phyloP scores from a whole-genome alignment of 2,113 vertebrate species.

The Xyliphius kryptos region DNA sequence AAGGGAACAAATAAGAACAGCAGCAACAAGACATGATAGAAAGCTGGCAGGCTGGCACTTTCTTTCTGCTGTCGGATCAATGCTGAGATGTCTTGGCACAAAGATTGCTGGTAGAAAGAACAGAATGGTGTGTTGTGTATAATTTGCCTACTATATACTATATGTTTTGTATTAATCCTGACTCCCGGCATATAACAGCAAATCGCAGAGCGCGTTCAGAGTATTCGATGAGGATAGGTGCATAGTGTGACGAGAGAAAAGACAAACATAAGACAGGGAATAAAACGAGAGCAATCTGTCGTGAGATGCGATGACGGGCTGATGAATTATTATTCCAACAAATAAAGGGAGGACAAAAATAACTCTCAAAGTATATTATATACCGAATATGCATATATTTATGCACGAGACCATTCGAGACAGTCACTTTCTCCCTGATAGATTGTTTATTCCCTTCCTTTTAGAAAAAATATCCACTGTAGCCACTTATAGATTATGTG shows the following conservation, averaged over 20 bases:
- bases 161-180: conserved; percentile 25
- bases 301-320: conserved; percentile 16
- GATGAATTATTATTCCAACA: conserved; percentile 21
- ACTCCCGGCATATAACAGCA: conserved; percentile 33
- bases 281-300: conserved; percentile 13
- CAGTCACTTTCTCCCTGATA: background rate
- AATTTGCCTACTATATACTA: conserved; percentile 29
- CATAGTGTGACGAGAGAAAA: background rate
- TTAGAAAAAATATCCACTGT: conserved; percentile 12
- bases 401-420: conserved; percentile 3
- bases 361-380: too few relatives aligned
- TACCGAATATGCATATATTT: too few relatives aligned
- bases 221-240: conserved; percentile 10
- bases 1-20: conserved; percentile 44
- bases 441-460: background rate
- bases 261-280: too few relatives aligned
- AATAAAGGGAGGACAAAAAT: conserved; percentile 19
- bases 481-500: background rate
- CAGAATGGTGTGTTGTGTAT: conserved; percentile 48
- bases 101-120: conserved; percentile 65
- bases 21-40: conserved; percentile 39
- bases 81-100: conserved; percentile 60
- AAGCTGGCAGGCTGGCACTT: conserved; percentile 61
- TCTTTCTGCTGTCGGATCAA: conserved; percentile 13
- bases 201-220: conserved; percentile 19